These are phyloP conservation scores for Heterodera carotae DNA, from an alignment of 1,140 invertebrate genomes.

Conservation along the genomic window DNA sequence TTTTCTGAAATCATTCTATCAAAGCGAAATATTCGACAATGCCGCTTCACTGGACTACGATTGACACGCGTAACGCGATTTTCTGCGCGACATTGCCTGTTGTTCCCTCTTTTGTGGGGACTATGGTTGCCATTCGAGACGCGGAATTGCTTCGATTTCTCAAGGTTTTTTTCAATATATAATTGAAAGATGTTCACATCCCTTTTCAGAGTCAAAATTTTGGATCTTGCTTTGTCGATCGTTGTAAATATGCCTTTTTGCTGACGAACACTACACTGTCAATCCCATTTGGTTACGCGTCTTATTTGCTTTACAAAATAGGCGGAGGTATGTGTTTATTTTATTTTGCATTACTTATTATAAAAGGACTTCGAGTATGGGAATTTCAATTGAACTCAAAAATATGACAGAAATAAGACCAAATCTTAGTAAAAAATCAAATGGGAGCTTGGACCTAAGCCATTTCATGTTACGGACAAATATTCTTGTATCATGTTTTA, in stretches of 20 bases:
- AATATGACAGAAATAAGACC: no score
- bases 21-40: conserved; percentile 15
- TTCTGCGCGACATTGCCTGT: conserved; percentile 51
- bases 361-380: no score
- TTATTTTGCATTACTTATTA: conserved; percentile 12
- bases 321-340: conserved; percentile 51
- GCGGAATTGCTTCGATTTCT: conserved; percentile 42
- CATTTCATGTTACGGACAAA: no score
- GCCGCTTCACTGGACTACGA: conserved; percentile 51
- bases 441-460: no score
- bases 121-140: conserved; percentile 47
- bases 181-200: background rate
- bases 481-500: no score
- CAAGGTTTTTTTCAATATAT: conserved; percentile 32
- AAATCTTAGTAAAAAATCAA: no score
- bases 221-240: conserved; percentile 50
- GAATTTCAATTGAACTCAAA: no score
- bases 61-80: conserved; percentile 55
- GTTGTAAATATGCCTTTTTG: conserved; percentile 42
- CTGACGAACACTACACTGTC: conserved; percentile 50
- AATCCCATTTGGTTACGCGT: conserved; percentile 60
- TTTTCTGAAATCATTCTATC: background rate
- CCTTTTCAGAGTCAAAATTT: conserved; percentile 24
- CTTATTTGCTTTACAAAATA: conserved; percentile 64
- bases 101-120: conserved; percentile 43